phyloP scores from a whole-genome alignment of 2,113 vertebrate species.

The Odocoileus hemionus region DNA sequence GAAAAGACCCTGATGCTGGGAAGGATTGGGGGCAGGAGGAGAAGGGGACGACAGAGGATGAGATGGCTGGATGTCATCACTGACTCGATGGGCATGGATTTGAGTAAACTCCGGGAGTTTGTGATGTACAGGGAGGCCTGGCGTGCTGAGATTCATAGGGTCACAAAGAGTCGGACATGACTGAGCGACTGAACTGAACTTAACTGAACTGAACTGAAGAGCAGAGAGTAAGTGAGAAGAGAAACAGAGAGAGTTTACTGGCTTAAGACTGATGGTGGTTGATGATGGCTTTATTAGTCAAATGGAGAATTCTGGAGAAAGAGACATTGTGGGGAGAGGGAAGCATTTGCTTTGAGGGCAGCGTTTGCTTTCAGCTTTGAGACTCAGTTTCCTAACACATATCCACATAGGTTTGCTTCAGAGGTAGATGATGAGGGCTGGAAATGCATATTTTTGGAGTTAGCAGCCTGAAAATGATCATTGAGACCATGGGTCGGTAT shows the following conservation, averaged over 20 bases:
- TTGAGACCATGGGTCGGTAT: background rate
- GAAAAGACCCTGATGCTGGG: no score
- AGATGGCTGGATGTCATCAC: no score
- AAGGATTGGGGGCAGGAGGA: no score
- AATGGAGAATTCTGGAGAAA: background rate
- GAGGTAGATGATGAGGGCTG: background rate
- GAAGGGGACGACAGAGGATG: no score
- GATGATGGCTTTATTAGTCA: background rate
- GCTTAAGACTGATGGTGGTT: background rate
- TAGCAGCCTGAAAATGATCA: background rate
- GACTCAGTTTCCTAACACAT: background rate
- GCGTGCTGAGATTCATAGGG: no score
- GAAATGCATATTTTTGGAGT: background rate
- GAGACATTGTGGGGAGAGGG: accelerated
- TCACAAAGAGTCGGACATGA: no score
- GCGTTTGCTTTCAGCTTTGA: background rate
- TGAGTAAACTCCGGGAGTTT: no score
- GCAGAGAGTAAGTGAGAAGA: background rate
- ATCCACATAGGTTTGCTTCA: background rate
- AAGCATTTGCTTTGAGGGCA: background rate
- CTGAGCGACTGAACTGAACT: no score
- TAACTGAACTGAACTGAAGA: background rate
- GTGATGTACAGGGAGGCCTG: no score
- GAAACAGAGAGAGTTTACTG: background rate
- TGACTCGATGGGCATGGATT: no score